Base-by-base conservation (phyloP, 2,888 invertebrate genomes). In the Harpalus rufipes region DNA sequence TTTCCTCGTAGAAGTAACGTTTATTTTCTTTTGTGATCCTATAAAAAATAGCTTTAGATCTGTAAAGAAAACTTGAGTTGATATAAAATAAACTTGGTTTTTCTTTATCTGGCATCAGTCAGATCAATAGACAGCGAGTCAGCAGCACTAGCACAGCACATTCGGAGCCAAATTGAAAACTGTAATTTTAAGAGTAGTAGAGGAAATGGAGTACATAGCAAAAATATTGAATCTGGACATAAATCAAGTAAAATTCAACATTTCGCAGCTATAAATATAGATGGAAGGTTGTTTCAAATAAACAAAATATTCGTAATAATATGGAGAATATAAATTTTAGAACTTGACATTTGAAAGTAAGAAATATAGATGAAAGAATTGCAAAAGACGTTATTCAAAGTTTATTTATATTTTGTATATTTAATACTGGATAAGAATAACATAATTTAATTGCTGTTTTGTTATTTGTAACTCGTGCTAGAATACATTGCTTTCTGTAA, bases 1-100 rank as follows among this genome's bases (percentile, higher is more conserved):
- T 51, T 51, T 51, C 10, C 44, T 51, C 32, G 32, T 32, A 32
- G 32, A 51, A 51, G 12, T 12, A 51, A 8, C 44, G 10, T 51
- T 51, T 51, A 51, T 51, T 51, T 51, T 51, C 44, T 51, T 51
- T 51, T 51, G 44, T 51, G 44, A 51, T 51, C 44, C 44, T 51
- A 51, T 51, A 51, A 51, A 51, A 51, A 51, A 51, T 51, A 51
- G 44, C 44, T 12, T 12, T 51, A 12, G 44, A 12, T 51, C 44
- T 8, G 44, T 51, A 68, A 32, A 39, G 68, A 68, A 68, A 68
- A 39, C 12, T 14, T 68, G 12, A n/a, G 68, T 39, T 58, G 78
- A 78, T 51, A 56, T 78, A 78, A 58, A 78, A 56, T 78, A 78
- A 78, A 78, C 25, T 58, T 78, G 25, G 78, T 78, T 74, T 78